Percentiles rank a stretch among this genome's conserved stretches.
Conservation (phyloP, 2,888 invertebrate genomes). For the Tipula confusa region DNA sequence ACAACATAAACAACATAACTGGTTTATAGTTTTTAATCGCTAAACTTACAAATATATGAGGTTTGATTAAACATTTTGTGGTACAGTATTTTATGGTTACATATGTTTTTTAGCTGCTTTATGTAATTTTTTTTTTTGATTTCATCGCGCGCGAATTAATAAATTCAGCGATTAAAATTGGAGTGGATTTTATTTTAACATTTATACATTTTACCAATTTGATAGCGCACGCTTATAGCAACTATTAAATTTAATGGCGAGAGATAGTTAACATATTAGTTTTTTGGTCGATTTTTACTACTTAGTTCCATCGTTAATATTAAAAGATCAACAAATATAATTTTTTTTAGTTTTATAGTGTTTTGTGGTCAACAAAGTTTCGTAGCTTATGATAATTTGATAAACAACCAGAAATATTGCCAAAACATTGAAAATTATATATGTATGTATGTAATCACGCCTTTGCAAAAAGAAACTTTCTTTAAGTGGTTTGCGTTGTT, state of each 20-base stretch:
- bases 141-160: neutral
- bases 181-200: neutral
- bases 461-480: conserved; percentile 15
- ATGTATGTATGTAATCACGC: neutral
- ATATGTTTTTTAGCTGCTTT: neutral
- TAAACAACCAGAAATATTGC: neutral
- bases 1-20: neutral
- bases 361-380: neutral
- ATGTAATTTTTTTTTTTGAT: neutral
- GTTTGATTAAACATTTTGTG: neutral
- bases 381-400: neutral
- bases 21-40: neutral
- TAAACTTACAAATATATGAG: neutral
- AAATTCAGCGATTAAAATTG: neutral
- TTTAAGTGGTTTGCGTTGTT: conserved; percentile 20
- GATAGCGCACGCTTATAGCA: neutral
- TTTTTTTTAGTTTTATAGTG: too few species aligned
- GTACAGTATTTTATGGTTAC: neutral
- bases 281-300: neutral
- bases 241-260: neutral
- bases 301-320: neutral
- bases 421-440: neutral
- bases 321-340: neutral
- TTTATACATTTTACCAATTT: neutral
- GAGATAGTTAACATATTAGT: neutral